A percentile compares a stretch with the other conserved stretches of the same genome.
Evolutionary conservation across 2,113 vertebrate species (phyloP).

Genomic region (Pteronura brasiliensis): DNA sequence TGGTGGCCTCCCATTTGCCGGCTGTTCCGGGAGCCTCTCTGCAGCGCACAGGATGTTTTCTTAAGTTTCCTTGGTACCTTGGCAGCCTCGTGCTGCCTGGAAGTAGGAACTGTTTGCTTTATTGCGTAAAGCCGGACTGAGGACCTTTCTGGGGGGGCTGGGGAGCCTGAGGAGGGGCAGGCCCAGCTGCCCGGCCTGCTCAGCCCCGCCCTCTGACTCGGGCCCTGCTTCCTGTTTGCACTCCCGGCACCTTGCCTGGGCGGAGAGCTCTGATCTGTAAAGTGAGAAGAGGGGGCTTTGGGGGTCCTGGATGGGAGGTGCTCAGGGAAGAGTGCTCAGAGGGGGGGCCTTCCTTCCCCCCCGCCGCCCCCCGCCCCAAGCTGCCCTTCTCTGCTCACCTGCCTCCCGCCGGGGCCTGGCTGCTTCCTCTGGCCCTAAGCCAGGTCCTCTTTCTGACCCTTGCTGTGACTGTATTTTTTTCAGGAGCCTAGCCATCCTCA

Average conservation of each 20-base stretch:
- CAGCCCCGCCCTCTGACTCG: not conserved
- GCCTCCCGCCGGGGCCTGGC: not conserved
- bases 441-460: not conserved
- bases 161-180: not conserved
- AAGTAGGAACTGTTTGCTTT: not conserved
- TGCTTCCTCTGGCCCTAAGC: not conserved
- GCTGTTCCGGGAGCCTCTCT: not conserved
- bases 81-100: not conserved
- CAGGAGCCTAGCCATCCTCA: not conserved
- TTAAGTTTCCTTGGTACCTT: not conserved
- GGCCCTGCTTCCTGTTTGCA: not conserved
- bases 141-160: not conserved
- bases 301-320: not conserved
- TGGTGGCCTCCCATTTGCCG: not conserved
- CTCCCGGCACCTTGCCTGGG: not conserved
- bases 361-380: not conserved
- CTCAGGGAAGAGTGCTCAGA: not conserved
- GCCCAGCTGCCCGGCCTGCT: accelerated
- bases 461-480: not conserved
- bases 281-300: not conserved
- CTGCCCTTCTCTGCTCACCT: accelerated
- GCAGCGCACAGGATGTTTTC: not conserved
- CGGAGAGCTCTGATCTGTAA: not conserved
- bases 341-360: not conserved
- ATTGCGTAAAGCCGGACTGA: accelerated